Evolutionary conservation across 2,888 invertebrate species (phyloP).

Genomic region (Petrolisthes manimaculis): DNA sequence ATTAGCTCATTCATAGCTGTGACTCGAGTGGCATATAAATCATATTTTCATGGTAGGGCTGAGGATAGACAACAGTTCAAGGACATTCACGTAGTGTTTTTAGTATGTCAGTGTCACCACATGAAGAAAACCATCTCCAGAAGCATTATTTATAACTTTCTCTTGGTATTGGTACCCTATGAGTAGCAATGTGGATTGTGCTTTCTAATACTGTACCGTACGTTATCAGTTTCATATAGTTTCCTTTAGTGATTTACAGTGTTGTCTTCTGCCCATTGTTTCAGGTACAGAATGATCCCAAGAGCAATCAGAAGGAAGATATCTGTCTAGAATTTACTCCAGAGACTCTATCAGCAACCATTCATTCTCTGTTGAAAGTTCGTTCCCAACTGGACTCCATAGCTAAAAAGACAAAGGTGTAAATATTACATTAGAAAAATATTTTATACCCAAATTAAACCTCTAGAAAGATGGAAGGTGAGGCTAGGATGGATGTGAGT

Average conservation of each 20-base stretch:
- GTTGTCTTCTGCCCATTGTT: not conserved
- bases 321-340: slow-evolving; percentile 38
- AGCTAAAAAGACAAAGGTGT: slow-evolving; percentile 50
- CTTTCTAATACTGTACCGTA: not conserved
- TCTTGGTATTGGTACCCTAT: no score
- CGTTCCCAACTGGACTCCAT: slow-evolving; percentile 52
- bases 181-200: not conserved
- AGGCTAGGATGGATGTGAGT: not conserved
- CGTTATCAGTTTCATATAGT: not conserved
- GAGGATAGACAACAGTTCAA: no score
- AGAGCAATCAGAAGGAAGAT: slow-evolving; percentile 16
- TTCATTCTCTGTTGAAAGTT: slow-evolving; percentile 53
- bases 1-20: no score
- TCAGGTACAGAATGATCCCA: slow-evolving; percentile 34
- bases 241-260: not conserved
- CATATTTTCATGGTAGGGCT: no score
- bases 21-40: no score
- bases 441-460: not conserved
- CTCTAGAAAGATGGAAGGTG: not conserved
- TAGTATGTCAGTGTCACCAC: no score
- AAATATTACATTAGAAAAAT: not conserved
- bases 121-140: no score
- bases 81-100: no score
- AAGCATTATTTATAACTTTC: no score
- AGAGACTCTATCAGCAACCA: slow-evolving; percentile 33